Evolutionary conservation across 2,797 vertebrate genomes (phyloP).

Genomic region (Chelmon rostratus): DNA sequence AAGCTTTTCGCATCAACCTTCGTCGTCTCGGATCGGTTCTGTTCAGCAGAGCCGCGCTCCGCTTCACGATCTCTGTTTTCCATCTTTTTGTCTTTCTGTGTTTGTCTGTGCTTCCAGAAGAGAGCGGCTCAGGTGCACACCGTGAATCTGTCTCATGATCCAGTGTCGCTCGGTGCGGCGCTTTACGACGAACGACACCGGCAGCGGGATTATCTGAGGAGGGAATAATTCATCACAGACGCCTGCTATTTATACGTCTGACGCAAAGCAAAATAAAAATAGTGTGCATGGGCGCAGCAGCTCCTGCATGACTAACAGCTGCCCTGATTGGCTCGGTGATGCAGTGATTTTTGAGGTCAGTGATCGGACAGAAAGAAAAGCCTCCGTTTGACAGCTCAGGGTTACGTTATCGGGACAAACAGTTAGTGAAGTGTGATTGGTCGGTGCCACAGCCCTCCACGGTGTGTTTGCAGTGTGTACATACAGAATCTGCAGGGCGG

Average conservation of each 20-base stretch:
- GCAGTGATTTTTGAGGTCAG: not conserved
- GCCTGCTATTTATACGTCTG: conserved; percentile 28
- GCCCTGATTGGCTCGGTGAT: not conserved
- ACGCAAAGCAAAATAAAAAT: conserved; percentile 14
- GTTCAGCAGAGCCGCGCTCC: too few relatives aligned
- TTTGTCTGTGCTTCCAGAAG: too few relatives aligned
- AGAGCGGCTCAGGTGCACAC: too few relatives aligned
- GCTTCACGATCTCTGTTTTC: too few relatives aligned
- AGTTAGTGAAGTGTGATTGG: not conserved
- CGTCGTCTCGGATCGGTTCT: too few relatives aligned
- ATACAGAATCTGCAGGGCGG: conserved; percentile 97
- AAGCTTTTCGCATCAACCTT: conserved; percentile 22
- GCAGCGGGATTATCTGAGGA: conserved; percentile 43
- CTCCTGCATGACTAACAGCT: conserved; percentile 6
- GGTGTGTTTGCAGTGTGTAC: conserved; percentile 76
- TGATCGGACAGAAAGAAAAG: not conserved
- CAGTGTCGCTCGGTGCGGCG: conserved; percentile 33
- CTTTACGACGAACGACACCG: conserved; percentile 47
- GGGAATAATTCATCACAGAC: conserved; percentile 20
- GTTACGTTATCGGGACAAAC: too few relatives aligned
- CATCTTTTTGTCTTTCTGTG: too few relatives aligned
- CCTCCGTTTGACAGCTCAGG: not conserved
- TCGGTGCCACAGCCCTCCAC: not conserved
- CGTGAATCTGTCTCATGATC: too few relatives aligned
- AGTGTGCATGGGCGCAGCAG: conserved; percentile 13